Base-by-base conservation (phyloP, 2,797 vertebrate genomes). In the Cercopithecus diana region DNA sequence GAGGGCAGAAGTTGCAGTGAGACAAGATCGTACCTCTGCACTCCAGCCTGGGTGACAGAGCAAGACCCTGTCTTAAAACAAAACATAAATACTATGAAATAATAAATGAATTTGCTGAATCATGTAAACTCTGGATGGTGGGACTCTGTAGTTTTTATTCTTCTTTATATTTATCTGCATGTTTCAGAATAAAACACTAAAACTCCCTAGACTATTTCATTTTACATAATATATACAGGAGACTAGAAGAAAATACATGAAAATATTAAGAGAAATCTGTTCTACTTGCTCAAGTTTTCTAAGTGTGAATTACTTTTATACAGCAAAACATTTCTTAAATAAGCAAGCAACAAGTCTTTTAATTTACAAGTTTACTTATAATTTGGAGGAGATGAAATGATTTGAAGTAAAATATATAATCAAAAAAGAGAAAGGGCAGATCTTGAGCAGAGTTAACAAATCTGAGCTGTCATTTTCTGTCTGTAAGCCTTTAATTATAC, bases 141-240 rank as follows among this genome's bases (percentile, higher is more conserved):
- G 64, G 24, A 93, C 43, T 88, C 58, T 43, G 30, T 28, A 4
- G 70, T 73, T 86, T 90, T 75, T 93, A 39, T 76, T 70, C 45
- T 89, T 88, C 58, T 50, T 96, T 50, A 95, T 52, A 58, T 57
- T 82, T 58, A 92, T 24, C n/a, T 57, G n/a, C 5, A 64, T 81
- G 61, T 89, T 92, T 92, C 81, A 87, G 55, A 88, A 93, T 85
- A 52, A 92, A 89, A 79, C 89, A 70, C 4, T 36, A 80, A 82
- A 80, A 88, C 4, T 41, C 73, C 77, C 36, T 90, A 52, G 73
- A 41, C 28, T 86, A 64, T 73, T 95, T 91, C 67, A 93, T 39
- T 93, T 95, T 64, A 80, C 55, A 75, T 89, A 92, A 73, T 67
- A 89, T 43, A 88, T 17, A 87, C 41, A 93, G 86, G 88, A 90